These are phyloP conservation scores for Dromaius novaehollandiae DNA, from an alignment of 2,113 vertebrate genomes.

Conservation along the genomic window DNA sequence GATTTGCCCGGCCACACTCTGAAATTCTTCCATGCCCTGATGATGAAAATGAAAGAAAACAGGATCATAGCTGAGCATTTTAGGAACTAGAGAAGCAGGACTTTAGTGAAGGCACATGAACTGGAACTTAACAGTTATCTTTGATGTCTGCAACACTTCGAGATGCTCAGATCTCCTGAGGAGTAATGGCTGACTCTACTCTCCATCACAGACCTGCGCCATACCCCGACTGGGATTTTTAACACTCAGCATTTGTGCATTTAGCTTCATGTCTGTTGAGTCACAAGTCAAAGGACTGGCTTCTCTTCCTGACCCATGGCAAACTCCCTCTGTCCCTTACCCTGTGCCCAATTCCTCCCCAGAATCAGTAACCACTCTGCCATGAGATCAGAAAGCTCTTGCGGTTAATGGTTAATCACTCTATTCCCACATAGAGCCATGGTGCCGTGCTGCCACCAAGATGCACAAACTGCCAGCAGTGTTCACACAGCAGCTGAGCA, in stretches of 20 bases:
- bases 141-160: neutral
- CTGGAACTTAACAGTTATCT: neutral
- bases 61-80: neutral
- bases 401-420: constrained; percentile 7
- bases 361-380: neutral
- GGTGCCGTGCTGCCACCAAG: neutral
- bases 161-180: neutral
- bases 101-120: neutral
- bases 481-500: neutral
- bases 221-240: neutral
- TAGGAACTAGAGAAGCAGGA: neutral
- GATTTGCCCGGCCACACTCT: neutral
- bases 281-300: neutral
- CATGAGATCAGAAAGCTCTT: neutral
- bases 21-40: neutral
- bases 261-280: neutral
- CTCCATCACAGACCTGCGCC: neutral
- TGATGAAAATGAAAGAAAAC: neutral
- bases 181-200: neutral
- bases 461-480: neutral
- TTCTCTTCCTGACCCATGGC: neutral
- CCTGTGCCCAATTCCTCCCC: neutral
- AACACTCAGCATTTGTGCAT: neutral
- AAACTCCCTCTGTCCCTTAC: neutral
- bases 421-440: neutral